Base-by-base conservation (phyloP, 53 echinoderm and acorn worm genomes). In the Hippasteria phrygiana region DNA sequence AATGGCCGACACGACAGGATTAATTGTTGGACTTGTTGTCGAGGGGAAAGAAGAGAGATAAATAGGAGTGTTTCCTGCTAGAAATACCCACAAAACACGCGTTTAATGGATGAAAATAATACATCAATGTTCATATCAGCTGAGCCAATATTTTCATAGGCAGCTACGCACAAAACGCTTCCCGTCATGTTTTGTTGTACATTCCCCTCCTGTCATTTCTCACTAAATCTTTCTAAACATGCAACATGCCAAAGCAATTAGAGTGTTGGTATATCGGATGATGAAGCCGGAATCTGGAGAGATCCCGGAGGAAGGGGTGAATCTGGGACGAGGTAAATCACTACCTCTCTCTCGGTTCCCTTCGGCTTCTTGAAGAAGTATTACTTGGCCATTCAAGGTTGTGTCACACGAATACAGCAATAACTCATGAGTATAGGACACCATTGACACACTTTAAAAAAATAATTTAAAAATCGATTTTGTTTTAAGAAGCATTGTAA, bases 1-100 rank as follows among this genome's bases (percentile, higher is more conserved):
- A 62, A 82, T 82, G 45, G 66, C 66, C 27, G 42, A 66, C 82
- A 65, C 64, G 33, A 32, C 32, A 65, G 66, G 64, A 59, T 80
- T 47, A 64, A 46, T 65, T 35, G 38, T 37, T 79, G 51, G 50
- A 50, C 76, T 51, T 76, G 53, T 43, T 50, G 79, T 39, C 62
- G 79, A 43, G 10, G 26, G 40, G 56, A 18, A 62, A 56, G 79
- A 24, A 56, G 40, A 10, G 45, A 2, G 42, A 32, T 12, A 34
- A 45, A 77, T 22, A 32, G 18, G 17, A 34, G 35, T 55, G 20
- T 77, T 55, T 55, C 55, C 10, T 35, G 18, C 74, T 74, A 39
- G 43, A 74, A 42, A 74, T 13, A 74, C 36, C 48, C 22, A 74
- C 34, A 28, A n/a, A 59, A 59, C 59, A 59, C 24, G n/a, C n/a